Evolutionary conservation across 2,113 vertebrate species (phyloP).

Genomic region (Megatriorchis doriae): DNA sequence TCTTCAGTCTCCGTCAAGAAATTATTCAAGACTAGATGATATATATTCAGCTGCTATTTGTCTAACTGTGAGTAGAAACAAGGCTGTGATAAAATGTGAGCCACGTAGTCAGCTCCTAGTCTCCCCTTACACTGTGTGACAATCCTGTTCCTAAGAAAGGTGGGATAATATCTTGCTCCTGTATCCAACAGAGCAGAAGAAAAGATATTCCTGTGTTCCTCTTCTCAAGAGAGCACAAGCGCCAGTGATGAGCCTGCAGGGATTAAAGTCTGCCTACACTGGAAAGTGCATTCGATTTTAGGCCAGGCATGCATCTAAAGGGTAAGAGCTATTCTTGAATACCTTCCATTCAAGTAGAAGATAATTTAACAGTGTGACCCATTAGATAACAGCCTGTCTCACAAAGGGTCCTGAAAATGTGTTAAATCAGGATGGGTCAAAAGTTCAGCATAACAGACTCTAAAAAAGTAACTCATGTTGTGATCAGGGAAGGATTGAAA

Average conservation of each 20-base stretch:
- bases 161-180: not conserved
- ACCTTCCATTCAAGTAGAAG: not conserved
- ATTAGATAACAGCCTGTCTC: not conserved
- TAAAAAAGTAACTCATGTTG: not conserved
- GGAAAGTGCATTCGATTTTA: not conserved
- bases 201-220: not conserved
- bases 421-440: not conserved
- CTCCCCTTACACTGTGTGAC: not conserved
- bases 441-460: not conserved
- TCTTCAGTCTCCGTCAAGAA: not conserved
- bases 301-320: not conserved
- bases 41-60: not conserved
- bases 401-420: not conserved
- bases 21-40: not conserved
- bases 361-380: not conserved
- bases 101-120: not conserved
- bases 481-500: not conserved
- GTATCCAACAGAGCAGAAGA: not conserved
- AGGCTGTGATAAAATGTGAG: not conserved
- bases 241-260: not conserved
- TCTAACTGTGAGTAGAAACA: not conserved
- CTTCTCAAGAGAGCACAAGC: not conserved
- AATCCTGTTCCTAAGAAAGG: not conserved
- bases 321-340: not conserved
- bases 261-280: not conserved